Percentiles rank a stretch among this genome's conserved stretches.
Evolutionary conservation across 1,140 invertebrate species (phyloP).

Genomic region (Dolichoris vasculosae): DNA sequence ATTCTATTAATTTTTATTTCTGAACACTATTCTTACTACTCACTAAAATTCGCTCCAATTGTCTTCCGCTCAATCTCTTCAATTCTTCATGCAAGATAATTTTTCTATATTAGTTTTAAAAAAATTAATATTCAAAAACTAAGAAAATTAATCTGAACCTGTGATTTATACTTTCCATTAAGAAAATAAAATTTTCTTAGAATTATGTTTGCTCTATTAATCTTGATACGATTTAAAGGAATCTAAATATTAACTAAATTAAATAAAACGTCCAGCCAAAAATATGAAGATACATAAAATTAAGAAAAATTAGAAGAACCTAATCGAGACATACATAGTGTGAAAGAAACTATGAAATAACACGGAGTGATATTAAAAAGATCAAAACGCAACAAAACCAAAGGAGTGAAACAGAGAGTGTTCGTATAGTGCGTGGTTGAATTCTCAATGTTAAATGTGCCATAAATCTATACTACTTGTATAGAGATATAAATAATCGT

Average conservation of each 20-base stretch:
- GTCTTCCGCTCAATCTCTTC: not conserved
- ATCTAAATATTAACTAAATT: conserved; percentile 18
- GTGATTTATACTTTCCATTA: not conserved
- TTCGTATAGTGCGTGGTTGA: conserved; percentile 24
- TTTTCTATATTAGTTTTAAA: no score
- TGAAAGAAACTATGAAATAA: not conserved
- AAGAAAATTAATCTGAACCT: not conserved
- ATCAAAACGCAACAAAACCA: conserved; percentile 5
- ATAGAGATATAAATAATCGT: conserved; percentile 10
- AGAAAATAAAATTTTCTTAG: not conserved
- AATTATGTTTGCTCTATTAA: not conserved
- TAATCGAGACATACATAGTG: not conserved
- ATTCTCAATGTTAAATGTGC: conserved; percentile 48
- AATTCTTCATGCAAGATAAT: not conserved
- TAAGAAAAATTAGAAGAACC: conserved; percentile 2
- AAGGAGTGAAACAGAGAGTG: conserved; percentile 3
- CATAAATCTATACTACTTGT: conserved; percentile 45
- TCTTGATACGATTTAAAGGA: not conserved
- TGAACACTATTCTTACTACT: no score
- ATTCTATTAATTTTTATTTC: not conserved
- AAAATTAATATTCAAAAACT: not conserved
- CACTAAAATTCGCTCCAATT: not conserved
- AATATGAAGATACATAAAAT: conserved; percentile 26
- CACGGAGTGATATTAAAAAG: not conserved
- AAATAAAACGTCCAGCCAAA: conserved; percentile 42